phyloP scores from a whole-genome alignment of 1,140 invertebrate genomes.

The Drosophila sulfurigaster region DNA sequence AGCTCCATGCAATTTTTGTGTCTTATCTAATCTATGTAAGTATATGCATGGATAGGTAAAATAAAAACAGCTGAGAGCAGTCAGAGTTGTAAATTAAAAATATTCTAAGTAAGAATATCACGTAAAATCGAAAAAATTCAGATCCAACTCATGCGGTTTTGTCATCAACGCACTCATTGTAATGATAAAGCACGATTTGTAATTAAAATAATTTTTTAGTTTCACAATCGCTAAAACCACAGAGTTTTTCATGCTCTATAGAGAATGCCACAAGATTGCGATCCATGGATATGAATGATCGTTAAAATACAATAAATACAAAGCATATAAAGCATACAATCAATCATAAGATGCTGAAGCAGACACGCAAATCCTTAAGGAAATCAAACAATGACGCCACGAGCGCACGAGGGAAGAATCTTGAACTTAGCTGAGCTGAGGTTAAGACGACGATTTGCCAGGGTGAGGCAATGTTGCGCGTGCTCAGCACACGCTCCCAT shows the following conservation, averaged over 20 bases:
- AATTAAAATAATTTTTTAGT: constrained; percentile 12
- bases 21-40: no score
- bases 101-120: no score
- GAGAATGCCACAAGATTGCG: constrained; percentile 75
- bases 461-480: constrained; percentile 73
- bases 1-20: no score
- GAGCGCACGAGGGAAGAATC: constrained; percentile 41
- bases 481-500: constrained; percentile 74
- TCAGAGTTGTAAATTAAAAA: no score
- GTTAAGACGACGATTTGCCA: constrained; percentile 11
- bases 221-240: constrained; percentile 38
- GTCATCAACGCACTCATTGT: constrained; percentile 15
- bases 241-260: constrained; percentile 49
- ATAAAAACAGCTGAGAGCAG: no score
- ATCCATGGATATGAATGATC: constrained; percentile 59
- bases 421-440: constrained; percentile 52
- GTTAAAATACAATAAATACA: constrained; percentile 61
- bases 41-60: no score
- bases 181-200: constrained; percentile 36
- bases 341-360: constrained; percentile 67
- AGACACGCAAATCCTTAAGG: constrained; percentile 69
- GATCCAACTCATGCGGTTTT: background rate
- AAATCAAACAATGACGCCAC: constrained; percentile 63
- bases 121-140: no score
- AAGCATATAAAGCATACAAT: constrained; percentile 56